Percentiles rank a stretch among this genome's conserved stretches.
Conservation (phyloP, 2,888 invertebrate species). For the Hermaeophaga mercurialis region DNA sequence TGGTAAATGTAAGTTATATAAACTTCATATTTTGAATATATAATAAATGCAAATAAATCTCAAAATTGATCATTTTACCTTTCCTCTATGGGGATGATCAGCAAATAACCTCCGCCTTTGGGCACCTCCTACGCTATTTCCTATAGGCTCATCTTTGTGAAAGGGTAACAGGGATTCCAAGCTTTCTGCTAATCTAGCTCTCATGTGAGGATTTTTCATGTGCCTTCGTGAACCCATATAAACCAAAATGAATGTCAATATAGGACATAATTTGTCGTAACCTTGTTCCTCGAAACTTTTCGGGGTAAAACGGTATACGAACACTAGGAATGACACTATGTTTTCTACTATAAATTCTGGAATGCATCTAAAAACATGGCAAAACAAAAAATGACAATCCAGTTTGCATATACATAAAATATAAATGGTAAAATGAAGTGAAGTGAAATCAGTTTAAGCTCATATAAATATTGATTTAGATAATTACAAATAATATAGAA, state of each 20-base stretch:
- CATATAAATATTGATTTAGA: not conserved
- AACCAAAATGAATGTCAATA: slow-evolving; percentile 79
- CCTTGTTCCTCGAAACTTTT: slow-evolving; percentile 70
- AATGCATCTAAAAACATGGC: slow-evolving; percentile 69
- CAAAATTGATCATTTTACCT: slow-evolving; percentile 58
- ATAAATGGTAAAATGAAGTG: no score
- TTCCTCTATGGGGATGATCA: slow-evolving; percentile 73
- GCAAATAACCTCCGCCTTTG: slow-evolving; percentile 77
- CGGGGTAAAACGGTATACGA: slow-evolving; percentile 70
- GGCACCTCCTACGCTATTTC: slow-evolving; percentile 60
- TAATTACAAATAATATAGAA: not conserved
- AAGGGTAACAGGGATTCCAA: slow-evolving; percentile 84
- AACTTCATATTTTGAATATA: no score
- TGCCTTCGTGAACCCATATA: slow-evolving; percentile 82
- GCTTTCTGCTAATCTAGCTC: slow-evolving; percentile 88
- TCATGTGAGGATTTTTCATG: slow-evolving; percentile 89
- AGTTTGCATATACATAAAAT: no score
- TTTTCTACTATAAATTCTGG: slow-evolving; percentile 93
- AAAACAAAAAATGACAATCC: no score
- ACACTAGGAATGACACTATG: slow-evolving; percentile 78
- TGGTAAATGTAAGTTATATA: no score
- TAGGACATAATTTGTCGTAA: slow-evolving; percentile 67
- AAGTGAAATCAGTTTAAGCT: not conserved
- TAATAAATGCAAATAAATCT: no score
- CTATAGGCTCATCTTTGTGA: slow-evolving; percentile 62